Conservation (phyloP, 2,113 vertebrate genomes). For the Turdus rufiventris region DNA sequence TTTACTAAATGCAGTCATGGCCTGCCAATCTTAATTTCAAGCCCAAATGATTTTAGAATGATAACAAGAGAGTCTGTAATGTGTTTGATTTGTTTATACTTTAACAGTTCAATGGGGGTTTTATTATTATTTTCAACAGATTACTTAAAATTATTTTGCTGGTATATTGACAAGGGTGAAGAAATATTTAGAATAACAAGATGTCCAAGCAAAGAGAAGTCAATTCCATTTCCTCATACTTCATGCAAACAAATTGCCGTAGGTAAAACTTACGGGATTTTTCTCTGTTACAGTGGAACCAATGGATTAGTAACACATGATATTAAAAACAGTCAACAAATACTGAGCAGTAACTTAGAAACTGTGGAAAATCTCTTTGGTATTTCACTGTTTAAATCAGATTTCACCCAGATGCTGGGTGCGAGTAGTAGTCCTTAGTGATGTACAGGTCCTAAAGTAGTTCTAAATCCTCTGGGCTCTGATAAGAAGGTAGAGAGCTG, state of each 20-base stretch:
- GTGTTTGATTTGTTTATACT: conserved; percentile 46
- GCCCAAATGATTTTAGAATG: conserved; percentile 36
- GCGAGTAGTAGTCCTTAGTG: background rate
- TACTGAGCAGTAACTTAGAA: background rate
- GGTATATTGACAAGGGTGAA: background rate
- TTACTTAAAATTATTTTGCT: conserved; percentile 23
- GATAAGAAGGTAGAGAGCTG: background rate
- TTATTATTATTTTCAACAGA: conserved; percentile 19
- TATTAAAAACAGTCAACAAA: background rate
- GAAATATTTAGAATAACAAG: background rate
- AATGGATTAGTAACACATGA: background rate
- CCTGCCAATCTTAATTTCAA: conserved; percentile 68
- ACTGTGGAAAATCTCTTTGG: background rate
- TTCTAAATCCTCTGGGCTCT: background rate
- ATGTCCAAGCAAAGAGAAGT: background rate
- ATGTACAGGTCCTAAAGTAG: background rate
- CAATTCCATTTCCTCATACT: background rate
- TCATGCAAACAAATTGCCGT: background rate
- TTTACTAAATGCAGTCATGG: conserved; percentile 42
- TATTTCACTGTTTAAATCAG: background rate
- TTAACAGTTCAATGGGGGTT: background rate
- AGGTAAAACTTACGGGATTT: background rate
- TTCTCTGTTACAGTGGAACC: background rate
- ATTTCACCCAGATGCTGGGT: background rate
- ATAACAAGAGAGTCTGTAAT: conserved; percentile 6